Conservation (phyloP, 2,888 invertebrate species). For the Habroteleia sp. region DNA sequence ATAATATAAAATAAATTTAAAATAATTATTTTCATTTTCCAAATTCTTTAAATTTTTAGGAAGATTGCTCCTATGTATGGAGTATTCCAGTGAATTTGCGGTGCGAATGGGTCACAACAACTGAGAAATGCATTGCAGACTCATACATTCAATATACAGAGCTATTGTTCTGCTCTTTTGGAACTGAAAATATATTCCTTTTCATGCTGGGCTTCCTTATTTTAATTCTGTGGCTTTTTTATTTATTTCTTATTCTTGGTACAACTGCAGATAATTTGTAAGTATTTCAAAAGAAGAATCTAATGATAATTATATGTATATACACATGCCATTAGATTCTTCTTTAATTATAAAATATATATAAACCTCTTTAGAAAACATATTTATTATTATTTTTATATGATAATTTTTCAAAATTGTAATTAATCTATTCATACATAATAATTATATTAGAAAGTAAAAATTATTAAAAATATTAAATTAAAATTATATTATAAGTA, state of each 20-base stretch:
- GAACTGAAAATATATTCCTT: constrained; percentile 63
- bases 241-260: constrained; percentile 83
- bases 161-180: constrained; percentile 78
- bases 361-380: no score
- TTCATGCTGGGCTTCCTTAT: constrained; percentile 71
- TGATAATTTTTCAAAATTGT: no score
- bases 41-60: constrained; percentile 69
- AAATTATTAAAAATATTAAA: no score
- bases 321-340: no score
- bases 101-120: constrained; percentile 78
- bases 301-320: no score
- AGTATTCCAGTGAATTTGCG: constrained; percentile 71
- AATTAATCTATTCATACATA: no score
- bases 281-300: no score
- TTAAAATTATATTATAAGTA: no score
- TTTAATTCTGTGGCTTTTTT: constrained; percentile 81
- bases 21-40: constrained; percentile 6
- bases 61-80: constrained; percentile 79
- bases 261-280: constrained; percentile 84
- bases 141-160: constrained; percentile 77
- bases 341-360: no score
- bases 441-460: no score
- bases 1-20: neutral
- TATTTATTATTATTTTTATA: no score
- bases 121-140: constrained; percentile 73